Percentiles rank a stretch among this genome's conserved stretches.
These are phyloP conservation scores for Notocelia uddmanniana DNA, from an alignment of 2,888 invertebrate species.

Conservation along the genomic window DNA sequence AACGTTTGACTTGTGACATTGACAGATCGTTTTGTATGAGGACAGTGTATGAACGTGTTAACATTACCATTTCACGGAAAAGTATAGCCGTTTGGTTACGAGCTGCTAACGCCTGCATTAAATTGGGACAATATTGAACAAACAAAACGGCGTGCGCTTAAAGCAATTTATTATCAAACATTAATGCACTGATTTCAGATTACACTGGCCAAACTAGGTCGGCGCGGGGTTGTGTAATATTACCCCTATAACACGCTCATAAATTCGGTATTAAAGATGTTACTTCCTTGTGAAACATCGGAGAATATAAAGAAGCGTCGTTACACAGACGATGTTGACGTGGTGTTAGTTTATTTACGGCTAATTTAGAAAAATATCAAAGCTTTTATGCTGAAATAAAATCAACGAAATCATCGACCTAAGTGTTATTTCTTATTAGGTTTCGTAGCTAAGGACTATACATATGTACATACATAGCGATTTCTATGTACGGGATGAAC, in stretches of 20 bases:
- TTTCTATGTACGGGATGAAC: too few species aligned
- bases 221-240: conserved; percentile 67
- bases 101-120: conserved; percentile 42
- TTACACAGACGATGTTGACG: not conserved
- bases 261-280: conserved; percentile 64
- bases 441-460: conserved; percentile 46
- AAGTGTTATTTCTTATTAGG: not conserved
- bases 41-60: too few species aligned
- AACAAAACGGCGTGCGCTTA: conserved; percentile 54
- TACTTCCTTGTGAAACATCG: conserved; percentile 43
- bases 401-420: not conserved
- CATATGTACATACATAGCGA: not conserved
- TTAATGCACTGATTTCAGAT: conserved; percentile 68
- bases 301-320: conserved; percentile 22
- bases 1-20: too few species aligned
- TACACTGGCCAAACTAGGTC: conserved; percentile 69
- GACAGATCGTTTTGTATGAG: too few species aligned
- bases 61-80: too few species aligned
- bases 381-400: not conserved
- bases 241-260: conserved; percentile 63
- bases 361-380: not conserved
- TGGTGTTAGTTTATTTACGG: conserved; percentile 21
- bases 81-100: not conserved
- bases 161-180: conserved; percentile 61
- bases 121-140: conserved; percentile 56